Evolutionary conservation across 2,113 vertebrate genomes (phyloP).

Genomic region (Zapornia atra): DNA sequence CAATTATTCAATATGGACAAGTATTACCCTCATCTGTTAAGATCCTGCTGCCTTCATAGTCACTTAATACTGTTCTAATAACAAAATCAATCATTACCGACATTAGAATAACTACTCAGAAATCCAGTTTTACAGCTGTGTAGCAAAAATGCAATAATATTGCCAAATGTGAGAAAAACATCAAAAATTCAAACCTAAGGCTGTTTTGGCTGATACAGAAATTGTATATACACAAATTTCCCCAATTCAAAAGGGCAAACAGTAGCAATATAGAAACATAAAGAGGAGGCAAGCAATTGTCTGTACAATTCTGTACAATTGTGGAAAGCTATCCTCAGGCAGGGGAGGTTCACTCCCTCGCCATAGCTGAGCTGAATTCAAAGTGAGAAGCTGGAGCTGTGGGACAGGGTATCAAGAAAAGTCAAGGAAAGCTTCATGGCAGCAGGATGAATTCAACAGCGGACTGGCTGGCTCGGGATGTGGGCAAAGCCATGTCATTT

Average conservation of each 20-base stretch:
- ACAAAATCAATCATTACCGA: neutral
- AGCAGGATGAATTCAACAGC: neutral
- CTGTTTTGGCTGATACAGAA: neutral
- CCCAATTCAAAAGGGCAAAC: neutral
- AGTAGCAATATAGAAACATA: neutral
- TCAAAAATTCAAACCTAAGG: neutral
- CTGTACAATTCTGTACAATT: neutral
- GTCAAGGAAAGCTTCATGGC: neutral
- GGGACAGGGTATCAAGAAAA: neutral
- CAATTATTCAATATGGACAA: neutral
- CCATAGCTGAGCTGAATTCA: neutral
- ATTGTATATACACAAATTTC: neutral
- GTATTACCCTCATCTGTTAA: neutral
- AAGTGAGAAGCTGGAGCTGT: neutral
- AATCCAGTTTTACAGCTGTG: neutral
- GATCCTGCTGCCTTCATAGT: neutral
- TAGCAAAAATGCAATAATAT: neutral
- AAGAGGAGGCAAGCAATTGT: neutral
- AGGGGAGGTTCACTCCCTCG: neutral
- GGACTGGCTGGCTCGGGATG: neutral
- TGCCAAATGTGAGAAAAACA: neutral
- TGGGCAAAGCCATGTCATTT: constrained; percentile 35
- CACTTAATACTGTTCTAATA: neutral
- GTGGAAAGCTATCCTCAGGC: neutral
- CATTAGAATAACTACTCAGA: neutral